Conservation (phyloP, 2,797 vertebrate species). For the Galagoides demidoff region DNA sequence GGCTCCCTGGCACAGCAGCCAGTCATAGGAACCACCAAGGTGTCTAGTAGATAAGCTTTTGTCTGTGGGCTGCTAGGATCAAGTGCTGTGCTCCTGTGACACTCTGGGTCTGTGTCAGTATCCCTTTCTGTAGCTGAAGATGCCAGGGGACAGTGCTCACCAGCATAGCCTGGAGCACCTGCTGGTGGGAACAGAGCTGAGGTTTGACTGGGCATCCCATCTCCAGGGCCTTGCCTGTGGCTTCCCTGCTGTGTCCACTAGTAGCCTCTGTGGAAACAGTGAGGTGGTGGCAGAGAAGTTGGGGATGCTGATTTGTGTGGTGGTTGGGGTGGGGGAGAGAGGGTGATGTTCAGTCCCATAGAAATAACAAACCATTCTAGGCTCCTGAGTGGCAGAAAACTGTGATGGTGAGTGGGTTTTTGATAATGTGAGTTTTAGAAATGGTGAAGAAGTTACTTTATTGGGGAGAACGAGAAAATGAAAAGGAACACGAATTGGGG, state of each 20-base stretch:
- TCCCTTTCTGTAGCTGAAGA: not conserved
- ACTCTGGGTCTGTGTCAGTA: not conserved
- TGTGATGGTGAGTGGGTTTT: not conserved
- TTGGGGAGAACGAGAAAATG: not conserved
- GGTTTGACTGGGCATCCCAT: no score
- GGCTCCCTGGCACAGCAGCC: not conserved
- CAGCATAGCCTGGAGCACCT: fast-evolving
- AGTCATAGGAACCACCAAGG: not conserved
- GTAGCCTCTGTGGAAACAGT: not conserved
- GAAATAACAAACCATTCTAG: not conserved
- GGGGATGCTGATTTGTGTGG: no score
- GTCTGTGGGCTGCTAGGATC: not conserved
- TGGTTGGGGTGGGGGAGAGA: not conserved
- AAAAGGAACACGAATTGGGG: not conserved
- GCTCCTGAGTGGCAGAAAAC: not conserved
- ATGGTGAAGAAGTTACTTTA: not conserved
- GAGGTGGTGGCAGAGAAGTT: not conserved
- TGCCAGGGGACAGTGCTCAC: not conserved
- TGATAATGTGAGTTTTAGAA: not conserved
- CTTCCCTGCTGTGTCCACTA: not conserved
- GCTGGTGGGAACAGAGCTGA: not conserved
- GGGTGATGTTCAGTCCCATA: not conserved
- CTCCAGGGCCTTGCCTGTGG: not conserved
- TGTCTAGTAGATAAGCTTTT: not conserved
- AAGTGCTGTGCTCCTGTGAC: not conserved